phyloP scores from a whole-genome alignment of 2,888 invertebrate genomes.

The Athalia cordata region DNA sequence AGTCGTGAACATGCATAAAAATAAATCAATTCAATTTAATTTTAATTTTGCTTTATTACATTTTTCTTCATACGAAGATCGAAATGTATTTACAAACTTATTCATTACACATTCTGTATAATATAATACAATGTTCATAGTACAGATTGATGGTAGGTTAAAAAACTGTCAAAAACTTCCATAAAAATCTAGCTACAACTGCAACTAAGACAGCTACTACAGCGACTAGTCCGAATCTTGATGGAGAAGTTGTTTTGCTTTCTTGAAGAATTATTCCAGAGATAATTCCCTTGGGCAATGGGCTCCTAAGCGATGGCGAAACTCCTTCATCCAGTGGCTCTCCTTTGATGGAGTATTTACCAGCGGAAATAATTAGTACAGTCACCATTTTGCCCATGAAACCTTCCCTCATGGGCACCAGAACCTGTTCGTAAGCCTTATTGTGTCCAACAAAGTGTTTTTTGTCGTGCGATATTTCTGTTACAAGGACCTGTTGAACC shows the following conservation, averaged over 20 bases:
- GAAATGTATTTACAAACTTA: no score
- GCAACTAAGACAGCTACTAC: slow-evolving; percentile 64
- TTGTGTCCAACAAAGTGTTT: slow-evolving; percentile 96
- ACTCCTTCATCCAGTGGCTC: slow-evolving; percentile 74
- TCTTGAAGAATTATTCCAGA: slow-evolving; percentile 72
- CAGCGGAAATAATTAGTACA: slow-evolving; percentile 82
- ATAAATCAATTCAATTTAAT: no score
- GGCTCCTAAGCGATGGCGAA: slow-evolving; percentile 75
- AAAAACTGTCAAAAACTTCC: slow-evolving; percentile 62
- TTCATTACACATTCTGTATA: not conserved
- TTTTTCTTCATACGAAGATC: no score
- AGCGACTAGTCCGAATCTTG: slow-evolving; percentile 63
- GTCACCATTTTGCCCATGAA: slow-evolving; percentile 89
- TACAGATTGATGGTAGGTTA: not conserved
- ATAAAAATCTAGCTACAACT: slow-evolving; percentile 65
- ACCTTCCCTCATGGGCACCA: slow-evolving; percentile 86
- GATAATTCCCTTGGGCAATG: slow-evolving; percentile 76
- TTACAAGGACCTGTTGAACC: slow-evolving; percentile 88
- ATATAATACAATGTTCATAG: not conserved
- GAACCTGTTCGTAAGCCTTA: slow-evolving; percentile 94
- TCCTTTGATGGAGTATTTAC: slow-evolving; percentile 88
- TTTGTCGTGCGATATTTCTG: slow-evolving; percentile 94
- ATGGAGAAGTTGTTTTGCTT: slow-evolving; percentile 54
- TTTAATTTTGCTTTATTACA: no score
- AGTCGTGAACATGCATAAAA: no score